Base-by-base conservation (phyloP, 2,113 vertebrate species). In the Eudyptes chrysolophus region DNA sequence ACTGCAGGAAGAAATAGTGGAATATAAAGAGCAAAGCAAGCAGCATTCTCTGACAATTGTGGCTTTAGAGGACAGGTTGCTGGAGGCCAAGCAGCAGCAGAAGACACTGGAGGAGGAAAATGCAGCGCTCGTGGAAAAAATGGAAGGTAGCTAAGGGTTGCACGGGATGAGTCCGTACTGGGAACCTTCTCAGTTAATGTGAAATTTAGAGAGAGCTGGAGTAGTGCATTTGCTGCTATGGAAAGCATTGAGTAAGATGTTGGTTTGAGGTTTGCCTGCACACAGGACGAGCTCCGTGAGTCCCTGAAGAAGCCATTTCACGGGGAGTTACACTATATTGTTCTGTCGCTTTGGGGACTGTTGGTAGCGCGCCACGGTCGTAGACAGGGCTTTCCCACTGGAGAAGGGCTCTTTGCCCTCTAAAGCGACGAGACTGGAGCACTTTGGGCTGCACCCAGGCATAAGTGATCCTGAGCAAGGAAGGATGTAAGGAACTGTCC, bases 11-110 rank as follows among this genome's bases (percentile, higher is more conserved):
- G 98, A 98, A 52, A 58, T 97, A 20, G 13, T 40, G 7, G 98
- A 95, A 55, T 99, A 98, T 2, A 98, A 98, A 68, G 99, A 99
- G 49, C 98, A 99, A 38, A 97, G 98, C 89, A 98, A 90, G n/a
- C 99, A 99, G 94, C 98, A 99, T 58, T 95, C 99, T 1, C 95
- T 96, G 97, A 99, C 98, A 1, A 99, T 99, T 11, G 95, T 99
- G 78, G 98, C 95, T 20, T 91, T 99, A 3, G 98, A 99, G 79
- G 85, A 97, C 29, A 97, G 89, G 65, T 87, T 99, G 86, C 90
- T 70, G 11, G 95, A 88, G 40, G 93, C 98, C 29, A 29, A 89
- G 1, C 84, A 96, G 29, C 96, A 91, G 65, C 96, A 96, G 57
- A 92, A 90, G 69, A 74, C 38, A 3, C 92, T 94, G 38, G 95